Evolutionary conservation across 2,113 vertebrate genomes (phyloP).

Genomic region (Semnornis frantzii): DNA sequence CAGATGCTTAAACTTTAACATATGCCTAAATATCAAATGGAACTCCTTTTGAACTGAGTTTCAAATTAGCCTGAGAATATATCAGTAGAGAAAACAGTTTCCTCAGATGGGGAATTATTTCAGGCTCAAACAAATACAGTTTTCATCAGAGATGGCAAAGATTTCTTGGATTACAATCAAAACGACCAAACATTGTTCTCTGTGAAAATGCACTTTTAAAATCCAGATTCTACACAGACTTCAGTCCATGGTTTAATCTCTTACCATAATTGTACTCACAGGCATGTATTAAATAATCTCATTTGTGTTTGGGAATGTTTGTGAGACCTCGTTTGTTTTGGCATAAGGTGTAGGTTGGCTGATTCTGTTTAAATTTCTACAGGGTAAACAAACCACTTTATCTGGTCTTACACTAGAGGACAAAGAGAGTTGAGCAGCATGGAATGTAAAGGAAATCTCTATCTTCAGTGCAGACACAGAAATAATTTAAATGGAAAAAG

Average conservation of each 20-base stretch:
- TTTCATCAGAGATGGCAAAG: not conserved
- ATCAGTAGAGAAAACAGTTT: not conserved
- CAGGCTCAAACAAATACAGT: not conserved
- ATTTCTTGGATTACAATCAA: not conserved
- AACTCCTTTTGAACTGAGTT: not conserved
- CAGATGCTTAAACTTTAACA: not conserved
- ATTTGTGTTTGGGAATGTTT: not conserved
- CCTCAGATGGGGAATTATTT: not conserved
- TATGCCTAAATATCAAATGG: not conserved
- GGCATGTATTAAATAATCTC: not conserved
- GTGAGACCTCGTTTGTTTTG: not conserved
- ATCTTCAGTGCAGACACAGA: not conserved
- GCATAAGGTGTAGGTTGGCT: not conserved
- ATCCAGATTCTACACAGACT: not conserved
- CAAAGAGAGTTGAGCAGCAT: not conserved
- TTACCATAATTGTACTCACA: not conserved
- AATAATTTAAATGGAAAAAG: not conserved
- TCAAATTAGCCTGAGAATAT: not conserved
- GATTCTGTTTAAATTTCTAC: not conserved
- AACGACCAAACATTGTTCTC: not conserved
- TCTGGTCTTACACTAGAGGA: too few species aligned
- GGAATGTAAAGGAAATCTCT: not conserved
- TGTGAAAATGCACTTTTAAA: not conserved
- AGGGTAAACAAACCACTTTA: not conserved
- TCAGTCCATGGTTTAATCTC: not conserved